These are phyloP conservation scores for Cheirogaleus medius DNA, from an alignment of 2,113 vertebrate genomes.

Conservation along the genomic window DNA sequence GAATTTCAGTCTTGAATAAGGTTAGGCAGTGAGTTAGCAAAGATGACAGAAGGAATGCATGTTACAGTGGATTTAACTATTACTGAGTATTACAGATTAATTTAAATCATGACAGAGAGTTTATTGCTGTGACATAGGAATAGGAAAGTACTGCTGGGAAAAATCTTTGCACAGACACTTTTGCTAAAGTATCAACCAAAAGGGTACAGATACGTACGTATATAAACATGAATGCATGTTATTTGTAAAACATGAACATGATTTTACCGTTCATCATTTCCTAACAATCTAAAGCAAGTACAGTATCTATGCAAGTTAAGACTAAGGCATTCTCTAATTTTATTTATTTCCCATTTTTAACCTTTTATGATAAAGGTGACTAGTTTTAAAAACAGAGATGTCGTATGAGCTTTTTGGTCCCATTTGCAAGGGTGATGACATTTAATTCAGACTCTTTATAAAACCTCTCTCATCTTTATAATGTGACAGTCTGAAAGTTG, in stretches of 20 bases:
- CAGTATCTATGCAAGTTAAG: not conserved
- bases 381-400: conserved; percentile 46
- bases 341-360: not conserved
- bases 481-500: not conserved
- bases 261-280: not conserved
- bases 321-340: conserved; percentile 3
- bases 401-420: not conserved
- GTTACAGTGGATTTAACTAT: not conserved
- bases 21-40: not conserved
- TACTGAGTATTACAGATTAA: not conserved
- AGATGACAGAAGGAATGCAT: not conserved
- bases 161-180: not conserved
- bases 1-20: not conserved
- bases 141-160: not conserved
- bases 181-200: not conserved
- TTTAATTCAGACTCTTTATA: conserved; percentile 36
- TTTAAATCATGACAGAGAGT: not conserved
- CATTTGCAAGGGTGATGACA: conserved; percentile 10
- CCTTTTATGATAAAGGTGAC: not conserved
- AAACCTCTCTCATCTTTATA: not conserved
- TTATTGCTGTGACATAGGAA: not conserved
- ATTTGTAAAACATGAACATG: not conserved
- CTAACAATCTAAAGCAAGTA: not conserved
- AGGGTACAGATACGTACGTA: not conserved
- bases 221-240: not conserved